Conservation (phyloP, 2,797 vertebrate species). For the Dromococcyx pavoninus region DNA sequence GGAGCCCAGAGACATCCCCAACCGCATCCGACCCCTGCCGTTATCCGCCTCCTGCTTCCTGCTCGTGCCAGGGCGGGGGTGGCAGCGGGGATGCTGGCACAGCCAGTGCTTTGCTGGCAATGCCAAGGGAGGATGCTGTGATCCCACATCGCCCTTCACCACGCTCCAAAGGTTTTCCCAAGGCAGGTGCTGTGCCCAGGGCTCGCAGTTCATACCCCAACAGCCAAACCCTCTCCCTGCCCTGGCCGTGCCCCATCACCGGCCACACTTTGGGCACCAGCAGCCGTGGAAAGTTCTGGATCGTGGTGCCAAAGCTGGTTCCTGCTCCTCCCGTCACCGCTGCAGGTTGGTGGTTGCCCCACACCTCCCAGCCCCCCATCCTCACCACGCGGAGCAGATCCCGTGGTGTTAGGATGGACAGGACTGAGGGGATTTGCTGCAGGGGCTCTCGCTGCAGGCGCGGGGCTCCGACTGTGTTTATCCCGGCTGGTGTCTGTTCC, state of each 20-base stretch:
- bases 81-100: rapidly evolving
- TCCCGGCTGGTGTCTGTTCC: not conserved
- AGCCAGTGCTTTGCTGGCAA: not conserved
- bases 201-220: not conserved
- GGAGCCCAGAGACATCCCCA: not conserved
- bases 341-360: not conserved
- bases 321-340: rapidly evolving
- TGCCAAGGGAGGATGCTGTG: not conserved
- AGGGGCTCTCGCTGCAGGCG: not conserved
- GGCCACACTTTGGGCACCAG: not conserved
- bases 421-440: not conserved
- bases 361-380: too few species aligned
- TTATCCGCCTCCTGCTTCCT: not conserved
- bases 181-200: not conserved
- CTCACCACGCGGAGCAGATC: too few species aligned
- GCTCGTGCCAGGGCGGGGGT: not conserved
- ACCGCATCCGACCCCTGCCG: not conserved
- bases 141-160: rapidly evolving
- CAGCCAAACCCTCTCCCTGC: not conserved
- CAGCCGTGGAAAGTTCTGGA: not conserved
- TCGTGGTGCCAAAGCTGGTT: not conserved
- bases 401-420: not conserved
- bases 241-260: not conserved
- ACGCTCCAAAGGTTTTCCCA: not conserved
- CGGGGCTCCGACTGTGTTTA: not conserved